Evolutionary conservation across 1,140 invertebrate species (phyloP).

Genomic region (Aphelenchoides fujianensis): DNA sequence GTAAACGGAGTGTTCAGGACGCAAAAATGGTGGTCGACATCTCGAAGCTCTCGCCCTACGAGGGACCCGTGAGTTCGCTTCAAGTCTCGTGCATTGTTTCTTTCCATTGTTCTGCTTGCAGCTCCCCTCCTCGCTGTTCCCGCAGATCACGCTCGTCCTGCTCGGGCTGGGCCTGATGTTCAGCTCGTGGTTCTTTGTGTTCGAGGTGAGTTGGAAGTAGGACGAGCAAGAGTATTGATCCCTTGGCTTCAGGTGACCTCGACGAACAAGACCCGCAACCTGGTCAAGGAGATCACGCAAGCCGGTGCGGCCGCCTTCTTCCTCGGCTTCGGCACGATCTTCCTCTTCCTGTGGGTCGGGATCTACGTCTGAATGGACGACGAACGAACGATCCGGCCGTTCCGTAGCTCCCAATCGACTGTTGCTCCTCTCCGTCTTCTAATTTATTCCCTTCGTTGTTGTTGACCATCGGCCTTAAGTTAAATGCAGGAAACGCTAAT

Average conservation of each 20-base stretch:
- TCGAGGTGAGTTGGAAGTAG: conserved; percentile 58
- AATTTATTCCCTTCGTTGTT: too few relatives aligned
- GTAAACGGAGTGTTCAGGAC: not conserved
- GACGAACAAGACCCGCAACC: conserved; percentile 81
- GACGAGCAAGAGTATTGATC: conserved; percentile 19
- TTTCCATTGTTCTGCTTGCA: conserved; percentile 68
- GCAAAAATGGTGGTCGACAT: conserved; percentile 49
- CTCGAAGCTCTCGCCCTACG: conserved; percentile 50
- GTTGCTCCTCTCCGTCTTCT: too few relatives aligned
- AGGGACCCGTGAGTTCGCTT: conserved; percentile 45
- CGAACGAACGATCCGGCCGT: not conserved
- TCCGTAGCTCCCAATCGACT: too few relatives aligned
- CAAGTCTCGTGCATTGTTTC: not conserved
- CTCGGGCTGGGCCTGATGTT: conserved; percentile 93
- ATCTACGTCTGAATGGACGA: conserved; percentile 79
- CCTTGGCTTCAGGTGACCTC: conserved; percentile 78
- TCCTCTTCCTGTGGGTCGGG: conserved; percentile 90
- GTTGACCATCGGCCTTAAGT: not conserved
- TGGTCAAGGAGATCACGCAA: conserved; percentile 86
- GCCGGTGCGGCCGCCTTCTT: conserved; percentile 88
- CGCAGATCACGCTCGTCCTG: conserved; percentile 82
- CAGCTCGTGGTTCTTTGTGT: conserved; percentile 96
- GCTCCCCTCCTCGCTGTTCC: conserved; percentile 88
- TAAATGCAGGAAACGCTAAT: not conserved
- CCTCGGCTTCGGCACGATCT: conserved; percentile 89